Evolutionary conservation across 92 coral and sea anemone genomes (phyloP).

Genomic region (Parazoanthus atlanticus): DNA sequence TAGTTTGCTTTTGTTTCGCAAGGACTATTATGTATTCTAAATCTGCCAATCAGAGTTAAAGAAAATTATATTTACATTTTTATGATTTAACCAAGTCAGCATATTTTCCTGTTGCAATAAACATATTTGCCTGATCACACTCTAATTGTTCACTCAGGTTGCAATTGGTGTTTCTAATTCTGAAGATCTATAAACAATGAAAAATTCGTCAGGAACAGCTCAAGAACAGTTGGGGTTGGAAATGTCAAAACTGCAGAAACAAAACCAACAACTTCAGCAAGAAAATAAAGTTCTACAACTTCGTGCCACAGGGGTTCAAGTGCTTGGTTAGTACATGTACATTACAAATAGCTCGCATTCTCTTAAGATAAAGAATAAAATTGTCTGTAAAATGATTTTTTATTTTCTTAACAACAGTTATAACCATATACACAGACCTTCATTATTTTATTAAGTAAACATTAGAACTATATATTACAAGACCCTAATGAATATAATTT

Average conservation of each 20-base stretch:
- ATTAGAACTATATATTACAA: too few species aligned
- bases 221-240: conserved; percentile 1
- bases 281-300: conserved; percentile 69
- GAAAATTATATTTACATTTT: too few species aligned
- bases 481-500: too few species aligned
- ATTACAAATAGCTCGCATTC: not conserved
- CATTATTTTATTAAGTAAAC: too few species aligned
- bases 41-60: too few species aligned
- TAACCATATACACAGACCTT: too few species aligned
- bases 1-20: too few species aligned
- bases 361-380: not conserved
- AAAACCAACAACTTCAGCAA: conserved; percentile 63
- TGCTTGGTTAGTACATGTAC: conserved; percentile 73
- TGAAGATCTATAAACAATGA: not conserved
- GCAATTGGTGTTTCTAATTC: not conserved
- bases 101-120: too few species aligned
- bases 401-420: not conserved
- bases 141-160: not conserved
- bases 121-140: too few species aligned
- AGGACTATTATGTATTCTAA: too few species aligned
- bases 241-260: conserved; percentile 49
- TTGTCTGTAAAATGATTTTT: too few species aligned
- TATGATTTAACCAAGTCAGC: too few species aligned
- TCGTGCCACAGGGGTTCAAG: conserved; percentile 72
- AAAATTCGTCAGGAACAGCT: not conserved